phyloP scores from a whole-genome alignment of 2,797 vertebrate species.

The Lithobates sylvaticus region DNA sequence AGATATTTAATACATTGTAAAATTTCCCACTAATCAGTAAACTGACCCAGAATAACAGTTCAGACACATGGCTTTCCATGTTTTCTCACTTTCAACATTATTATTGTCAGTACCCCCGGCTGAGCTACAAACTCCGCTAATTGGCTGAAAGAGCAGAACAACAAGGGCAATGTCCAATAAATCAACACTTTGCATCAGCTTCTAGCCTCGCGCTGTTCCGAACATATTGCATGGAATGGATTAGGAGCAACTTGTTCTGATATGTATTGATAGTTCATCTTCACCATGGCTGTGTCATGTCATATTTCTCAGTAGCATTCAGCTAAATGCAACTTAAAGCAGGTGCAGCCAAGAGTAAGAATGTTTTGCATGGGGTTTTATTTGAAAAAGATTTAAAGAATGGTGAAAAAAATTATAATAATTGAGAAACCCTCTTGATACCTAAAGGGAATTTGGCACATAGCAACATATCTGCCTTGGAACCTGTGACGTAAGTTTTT shows the following conservation, averaged over 20 bases:
- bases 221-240: conserved; percentile 23
- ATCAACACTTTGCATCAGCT: conserved; percentile 50
- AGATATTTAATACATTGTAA: not conserved
- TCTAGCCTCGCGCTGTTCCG: conserved; percentile 32
- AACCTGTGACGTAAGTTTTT: no score
- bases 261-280: not conserved
- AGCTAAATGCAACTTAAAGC: conserved; percentile 1
- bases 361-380: no score
- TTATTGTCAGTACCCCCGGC: conserved; percentile 19
- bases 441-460: no score
- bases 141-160: conserved; percentile 34
- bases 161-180: conserved; percentile 45
- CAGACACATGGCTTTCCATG: conserved; percentile 52
- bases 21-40: not conserved
- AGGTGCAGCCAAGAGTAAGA: not conserved
- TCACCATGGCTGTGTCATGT: conserved; percentile 3
- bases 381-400: no score
- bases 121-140: conserved; percentile 42
- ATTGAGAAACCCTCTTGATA: no score
- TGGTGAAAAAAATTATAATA: no score
- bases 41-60: conserved; percentile 21
- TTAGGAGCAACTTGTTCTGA: conserved; percentile 16
- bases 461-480: no score
- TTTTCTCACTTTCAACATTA: conserved; percentile 40
- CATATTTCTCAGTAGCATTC: not conserved